phyloP scores from a whole-genome alignment of 2,113 vertebrate species.

The Solea solea region DNA sequence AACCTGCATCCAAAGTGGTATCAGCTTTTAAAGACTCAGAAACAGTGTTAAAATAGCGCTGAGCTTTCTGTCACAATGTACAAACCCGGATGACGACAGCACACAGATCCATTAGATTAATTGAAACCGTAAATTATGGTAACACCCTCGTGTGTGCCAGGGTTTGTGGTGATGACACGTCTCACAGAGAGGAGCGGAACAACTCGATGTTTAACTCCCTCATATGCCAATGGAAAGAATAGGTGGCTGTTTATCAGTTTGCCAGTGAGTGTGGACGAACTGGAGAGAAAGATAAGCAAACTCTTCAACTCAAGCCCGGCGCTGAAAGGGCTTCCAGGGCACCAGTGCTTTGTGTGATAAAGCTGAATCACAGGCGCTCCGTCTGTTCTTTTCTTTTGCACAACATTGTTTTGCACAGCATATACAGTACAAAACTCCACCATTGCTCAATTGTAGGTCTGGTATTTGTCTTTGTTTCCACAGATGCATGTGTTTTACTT shows the following conservation, averaged over 20 bases:
- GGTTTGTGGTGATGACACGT: constrained; percentile 46
- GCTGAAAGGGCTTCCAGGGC: constrained; percentile 37
- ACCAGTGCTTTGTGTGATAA: constrained; percentile 45
- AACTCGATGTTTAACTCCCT: constrained; percentile 40
- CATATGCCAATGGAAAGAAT: constrained; percentile 35
- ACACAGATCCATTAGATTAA: constrained; percentile 33
- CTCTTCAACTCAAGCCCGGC: constrained; percentile 46
- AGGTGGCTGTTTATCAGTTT: constrained; percentile 67
- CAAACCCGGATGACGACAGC: constrained; percentile 29
- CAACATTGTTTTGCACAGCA: constrained; percentile 35
- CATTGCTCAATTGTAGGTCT: constrained; percentile 5
- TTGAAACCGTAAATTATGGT: constrained; percentile 34
- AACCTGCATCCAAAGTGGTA: constrained; percentile 8
- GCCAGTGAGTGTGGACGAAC: constrained; percentile 55
- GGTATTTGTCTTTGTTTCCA: constrained; percentile 34
- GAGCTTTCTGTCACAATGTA: constrained; percentile 36
- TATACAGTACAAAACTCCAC: constrained; percentile 27
- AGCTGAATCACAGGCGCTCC: constrained; percentile 51
- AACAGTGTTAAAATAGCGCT: constrained; percentile 7
- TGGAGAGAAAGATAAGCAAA: constrained; percentile 68
- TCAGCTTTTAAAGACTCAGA: constrained; percentile 1
- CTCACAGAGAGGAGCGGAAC: constrained; percentile 16
- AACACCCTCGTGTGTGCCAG: constrained; percentile 23
- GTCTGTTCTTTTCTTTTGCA: constrained; percentile 33
- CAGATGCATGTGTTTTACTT: constrained; percentile 63